Base-by-base conservation (phyloP, 1,140 invertebrate genomes). In the Rhagoletis pomonella region DNA sequence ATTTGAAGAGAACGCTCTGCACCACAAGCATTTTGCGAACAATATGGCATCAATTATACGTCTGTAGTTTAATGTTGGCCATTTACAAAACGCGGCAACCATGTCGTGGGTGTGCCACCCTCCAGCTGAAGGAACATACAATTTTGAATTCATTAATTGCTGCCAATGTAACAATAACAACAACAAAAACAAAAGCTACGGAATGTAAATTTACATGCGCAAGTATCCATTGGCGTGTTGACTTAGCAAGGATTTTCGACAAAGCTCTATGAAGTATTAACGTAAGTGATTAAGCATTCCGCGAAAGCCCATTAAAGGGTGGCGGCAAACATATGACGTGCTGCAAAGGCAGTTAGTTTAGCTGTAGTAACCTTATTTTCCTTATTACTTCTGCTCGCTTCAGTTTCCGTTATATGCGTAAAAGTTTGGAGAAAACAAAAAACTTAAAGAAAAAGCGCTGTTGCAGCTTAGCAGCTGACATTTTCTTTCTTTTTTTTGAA, bases 71-170 rank as follows among this genome's bases (percentile, higher is more conserved):
- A 58, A 81, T 55, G 73, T 14, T 81, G 47, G 73, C 73, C 73
- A 81, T 81, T 81, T 29, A 58, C 50, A 81, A 81, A 47, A 10
- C 73, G 47, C 73, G 47, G 9, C 73, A 81, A 19, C 47, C 6
- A 73, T 73, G 42, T 44, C 2, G 17, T 17, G 9, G 10, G 5
- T 55, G 50, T 55, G 50, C 50, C 10, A 55, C 73, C 29, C 64
- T 29, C 29, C 4, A 29, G 7, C n/a, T 9, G 47, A 29, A 29
- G 44, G 73, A 81, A 81, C n/a, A 81, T 47, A 81, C 47, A 29
- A 81, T 81, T 81, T 81, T 81, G 73, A 81, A 81, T 81, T 81
- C 73, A 81, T 81, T 81, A 81, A 81, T 81, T 81, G 73, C 29
- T 81, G 47, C 44, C 7, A 50, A 81, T 81, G 73, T 58, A 55